Conservation (phyloP, 2,888 invertebrate genomes). For the Cephus sareptanus region DNA sequence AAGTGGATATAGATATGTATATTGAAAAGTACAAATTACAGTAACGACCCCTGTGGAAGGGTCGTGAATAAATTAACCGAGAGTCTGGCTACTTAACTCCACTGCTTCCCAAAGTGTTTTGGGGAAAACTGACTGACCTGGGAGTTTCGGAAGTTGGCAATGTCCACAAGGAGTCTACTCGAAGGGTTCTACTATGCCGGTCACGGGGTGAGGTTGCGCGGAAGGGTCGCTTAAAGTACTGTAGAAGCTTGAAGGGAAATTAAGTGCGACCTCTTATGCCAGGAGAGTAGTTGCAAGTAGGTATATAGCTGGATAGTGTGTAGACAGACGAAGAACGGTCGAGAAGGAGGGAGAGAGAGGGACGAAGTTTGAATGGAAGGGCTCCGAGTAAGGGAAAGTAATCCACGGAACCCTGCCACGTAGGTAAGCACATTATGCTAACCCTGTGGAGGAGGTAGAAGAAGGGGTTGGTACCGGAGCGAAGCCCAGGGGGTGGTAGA, state of each 20-base stretch:
- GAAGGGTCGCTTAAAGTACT: not conserved
- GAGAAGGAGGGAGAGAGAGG: not conserved
- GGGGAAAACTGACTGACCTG: too few species aligned
- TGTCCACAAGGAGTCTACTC: too few species aligned
- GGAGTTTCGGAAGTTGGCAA: too few species aligned
- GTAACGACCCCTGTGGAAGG: too few species aligned
- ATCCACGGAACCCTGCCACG: slow-evolving; percentile 8
- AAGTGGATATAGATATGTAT: too few species aligned
- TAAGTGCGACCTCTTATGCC: slow-evolving; percentile 34
- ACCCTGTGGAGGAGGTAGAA: slow-evolving; percentile 28
- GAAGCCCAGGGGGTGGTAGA: slow-evolving; percentile 22
- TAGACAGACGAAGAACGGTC: not conserved
- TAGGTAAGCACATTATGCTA: slow-evolving; percentile 43
- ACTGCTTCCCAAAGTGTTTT: too few species aligned
- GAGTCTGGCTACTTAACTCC: too few species aligned
- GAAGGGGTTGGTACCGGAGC: not conserved
- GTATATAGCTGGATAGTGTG: too few species aligned
- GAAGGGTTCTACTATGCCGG: too few species aligned
- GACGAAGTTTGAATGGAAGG: slow-evolving; percentile 10
- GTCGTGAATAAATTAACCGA: too few species aligned
- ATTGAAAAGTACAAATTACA: too few species aligned
- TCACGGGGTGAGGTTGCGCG: not conserved
- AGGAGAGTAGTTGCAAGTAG: not conserved
- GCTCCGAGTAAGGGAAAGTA: not conserved
- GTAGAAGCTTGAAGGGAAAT: slow-evolving; percentile 23